Conservation (phyloP, 2,113 vertebrate genomes). For the Rhipidura dahli region DNA sequence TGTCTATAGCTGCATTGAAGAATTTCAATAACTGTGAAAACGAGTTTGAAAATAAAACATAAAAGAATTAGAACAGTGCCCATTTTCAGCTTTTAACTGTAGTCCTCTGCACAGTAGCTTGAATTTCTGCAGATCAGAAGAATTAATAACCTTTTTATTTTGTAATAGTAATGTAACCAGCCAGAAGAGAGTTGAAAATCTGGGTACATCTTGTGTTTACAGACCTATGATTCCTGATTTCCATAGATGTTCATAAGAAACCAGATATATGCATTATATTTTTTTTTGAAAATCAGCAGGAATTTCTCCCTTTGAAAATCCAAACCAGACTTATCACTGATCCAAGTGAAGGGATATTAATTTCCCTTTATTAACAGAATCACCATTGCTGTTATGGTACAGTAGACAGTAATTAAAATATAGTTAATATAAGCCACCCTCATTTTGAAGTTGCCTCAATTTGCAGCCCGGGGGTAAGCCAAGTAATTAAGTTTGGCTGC, state of each 20-base stretch:
- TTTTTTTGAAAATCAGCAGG: not conserved
- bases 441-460: slow-evolving; percentile 11
- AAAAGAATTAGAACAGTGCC: not conserved
- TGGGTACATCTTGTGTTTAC: not conserved
- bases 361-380: not conserved
- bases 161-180: not conserved
- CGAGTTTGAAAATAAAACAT: not conserved
- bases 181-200: not conserved
- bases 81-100: not conserved
- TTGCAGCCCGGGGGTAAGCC: not conserved
- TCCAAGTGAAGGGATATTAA: not conserved
- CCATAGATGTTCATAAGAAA: not conserved
- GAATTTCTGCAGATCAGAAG: not conserved
- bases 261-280: not conserved
- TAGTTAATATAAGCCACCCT: slow-evolving; percentile 27
- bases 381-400: not conserved
- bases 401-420: slow-evolving; percentile 40
- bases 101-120: not conserved
- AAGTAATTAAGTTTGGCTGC: slow-evolving; percentile 24
- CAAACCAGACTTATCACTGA: not conserved
- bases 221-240: not conserved
- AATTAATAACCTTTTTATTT: not conserved
- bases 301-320: not conserved
- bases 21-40: not conserved
- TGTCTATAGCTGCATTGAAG: not conserved